Base-by-base conservation (phyloP, 2,888 invertebrate species). In the Graphium colonna region DNA sequence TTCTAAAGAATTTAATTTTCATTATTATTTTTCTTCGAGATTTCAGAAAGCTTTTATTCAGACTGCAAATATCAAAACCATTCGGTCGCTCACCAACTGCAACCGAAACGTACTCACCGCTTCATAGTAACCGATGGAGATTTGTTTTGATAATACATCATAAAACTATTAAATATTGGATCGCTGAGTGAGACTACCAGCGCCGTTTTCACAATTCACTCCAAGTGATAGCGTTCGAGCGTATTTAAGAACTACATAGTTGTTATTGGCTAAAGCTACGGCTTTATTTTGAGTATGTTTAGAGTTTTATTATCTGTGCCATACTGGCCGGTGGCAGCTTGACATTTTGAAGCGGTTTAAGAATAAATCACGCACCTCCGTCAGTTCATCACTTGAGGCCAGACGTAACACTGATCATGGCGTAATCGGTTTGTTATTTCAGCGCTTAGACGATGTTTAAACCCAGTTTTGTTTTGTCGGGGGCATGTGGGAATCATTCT, bases 71-170 rank as follows among this genome's bases (percentile, higher is more conserved):
- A 85, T 80, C 88, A 87, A 88, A 71, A 77, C 57, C 39, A 52
- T 65, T 73, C 28, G 55, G 66, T 70, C 63, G 54, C 55, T 61
- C 59, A 65, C 62, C 62, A 73, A 76, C 73, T 76, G 75, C 78
- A 87, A 68, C 77, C 71, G 82, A 88, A 85, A 83, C 76, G 82
- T 79, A 85, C 71, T 68, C 72, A 79, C 72, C 72, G 62, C 65
- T 82, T 82, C 80, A 79, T 79, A 85, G 79, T 82, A 81, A 85
- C 82, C 84, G 75, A 71, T 73, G 75, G 71, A 77, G 87, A 87
- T 87, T 87, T 90, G 90, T 90, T 90, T 88, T 90, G 88, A 90
- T 88, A 90, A 90, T 90, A 90, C 86, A 90, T 90, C 90, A 90
- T 90, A 90, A 90, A 88, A 89, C 88, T 90, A 90, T 90, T 90